phyloP scores from a whole-genome alignment of 1,140 invertebrate genomes.

The Heterodera carotae region DNA sequence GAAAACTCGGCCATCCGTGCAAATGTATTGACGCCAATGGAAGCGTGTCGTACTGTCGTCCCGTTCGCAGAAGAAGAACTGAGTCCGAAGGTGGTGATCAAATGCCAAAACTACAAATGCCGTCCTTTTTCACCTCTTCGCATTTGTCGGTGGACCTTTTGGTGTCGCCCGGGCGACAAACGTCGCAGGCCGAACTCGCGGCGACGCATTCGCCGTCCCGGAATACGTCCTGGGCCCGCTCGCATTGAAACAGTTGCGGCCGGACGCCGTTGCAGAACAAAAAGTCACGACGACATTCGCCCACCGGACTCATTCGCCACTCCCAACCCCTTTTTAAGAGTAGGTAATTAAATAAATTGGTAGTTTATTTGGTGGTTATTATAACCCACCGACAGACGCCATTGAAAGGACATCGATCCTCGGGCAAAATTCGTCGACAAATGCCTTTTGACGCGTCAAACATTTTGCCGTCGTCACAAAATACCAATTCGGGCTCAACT shows the following conservation, averaged over 20 bases:
- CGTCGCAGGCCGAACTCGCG: slow-evolving; percentile 11
- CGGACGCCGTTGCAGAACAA: slow-evolving; percentile 34
- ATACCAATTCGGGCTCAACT: slow-evolving; percentile 21
- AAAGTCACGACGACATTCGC: slow-evolving; percentile 28
- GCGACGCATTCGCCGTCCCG: slow-evolving; percentile 28
- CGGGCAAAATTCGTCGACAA: slow-evolving; percentile 25
- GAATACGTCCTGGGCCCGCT: slow-evolving; percentile 21
- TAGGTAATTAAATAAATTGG: slow-evolving; percentile 1
- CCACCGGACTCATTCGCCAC: slow-evolving; percentile 32
- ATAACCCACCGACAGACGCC: slow-evolving; percentile 25
- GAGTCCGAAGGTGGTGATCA: background rate
- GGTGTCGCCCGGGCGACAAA: slow-evolving; percentile 26
- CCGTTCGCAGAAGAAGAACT: slow-evolving; percentile 35
- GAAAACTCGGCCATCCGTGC: slow-evolving; percentile 13
- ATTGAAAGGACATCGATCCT: slow-evolving; percentile 28
- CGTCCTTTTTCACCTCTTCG: slow-evolving; percentile 18
- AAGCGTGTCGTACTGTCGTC: background rate
- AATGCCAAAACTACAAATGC: slow-evolving; percentile 2
- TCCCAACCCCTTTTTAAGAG: slow-evolving; percentile 35
- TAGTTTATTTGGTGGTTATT: slow-evolving; percentile 10
- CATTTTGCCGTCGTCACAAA: slow-evolving; percentile 34
- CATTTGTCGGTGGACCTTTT: slow-evolving; percentile 35
- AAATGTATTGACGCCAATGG: slow-evolving; percentile 25
- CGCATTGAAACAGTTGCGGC: slow-evolving; percentile 34
- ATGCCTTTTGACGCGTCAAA: slow-evolving; percentile 18